Conservation (phyloP, 2,888 invertebrate genomes). For the Mongoloraphidia duomilia region DNA sequence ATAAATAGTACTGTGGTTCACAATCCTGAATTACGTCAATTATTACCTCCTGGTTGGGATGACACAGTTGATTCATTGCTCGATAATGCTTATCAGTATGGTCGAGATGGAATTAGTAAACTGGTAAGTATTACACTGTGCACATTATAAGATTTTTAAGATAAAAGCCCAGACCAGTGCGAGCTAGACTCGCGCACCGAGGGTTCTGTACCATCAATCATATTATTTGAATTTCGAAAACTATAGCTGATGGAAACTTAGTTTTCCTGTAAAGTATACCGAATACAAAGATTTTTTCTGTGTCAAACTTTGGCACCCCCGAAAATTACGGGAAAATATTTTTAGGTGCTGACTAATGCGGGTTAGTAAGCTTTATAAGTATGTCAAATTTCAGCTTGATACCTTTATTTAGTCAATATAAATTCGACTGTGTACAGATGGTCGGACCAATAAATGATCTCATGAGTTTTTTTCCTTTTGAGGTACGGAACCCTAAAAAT, state of each 20-base stretch:
- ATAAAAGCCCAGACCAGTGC: too few species aligned
- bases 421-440: too few species aligned
- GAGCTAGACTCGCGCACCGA: neutral
- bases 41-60: conserved; percentile 73
- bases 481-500: too few species aligned
- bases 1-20: conserved; percentile 79
- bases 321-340: neutral
- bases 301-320: neutral
- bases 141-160: conserved; percentile 1
- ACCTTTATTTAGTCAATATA: too few species aligned
- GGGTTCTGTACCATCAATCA: neutral
- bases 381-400: too few species aligned
- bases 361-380: too few species aligned
- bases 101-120: conserved; percentile 78
- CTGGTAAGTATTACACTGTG: conserved; percentile 39
- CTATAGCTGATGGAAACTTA: too few species aligned
- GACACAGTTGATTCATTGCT: conserved; percentile 79
- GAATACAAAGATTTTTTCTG: too few species aligned
- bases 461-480: too few species aligned
- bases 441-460: too few species aligned
- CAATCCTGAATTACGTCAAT: conserved; percentile 70
- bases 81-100: conserved; percentile 86
- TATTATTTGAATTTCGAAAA: neutral
- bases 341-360: neutral
- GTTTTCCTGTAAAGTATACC: too few species aligned